Conservation (phyloP, 2,888 invertebrate genomes). For the Perizoma affinitatum region DNA sequence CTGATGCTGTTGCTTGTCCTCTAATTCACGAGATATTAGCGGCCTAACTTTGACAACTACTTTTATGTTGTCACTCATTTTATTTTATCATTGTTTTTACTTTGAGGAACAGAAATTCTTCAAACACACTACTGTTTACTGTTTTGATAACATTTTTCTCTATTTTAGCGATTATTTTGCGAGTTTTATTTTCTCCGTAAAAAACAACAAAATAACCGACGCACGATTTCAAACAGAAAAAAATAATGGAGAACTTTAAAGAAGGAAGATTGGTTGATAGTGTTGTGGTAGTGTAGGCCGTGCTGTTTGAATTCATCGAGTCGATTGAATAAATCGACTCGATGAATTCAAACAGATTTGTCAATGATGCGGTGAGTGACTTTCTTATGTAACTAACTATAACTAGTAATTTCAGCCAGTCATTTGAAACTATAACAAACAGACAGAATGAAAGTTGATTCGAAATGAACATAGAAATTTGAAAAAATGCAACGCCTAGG, state of each 20-base stretch:
- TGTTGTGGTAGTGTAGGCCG: too few species aligned
- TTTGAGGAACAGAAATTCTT: conserved; percentile 5
- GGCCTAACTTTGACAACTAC: conserved; percentile 91
- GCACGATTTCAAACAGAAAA: conserved; percentile 57
- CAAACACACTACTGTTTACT: conserved; percentile 6
- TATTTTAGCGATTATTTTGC: not conserved
- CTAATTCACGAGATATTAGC: conserved; percentile 86
- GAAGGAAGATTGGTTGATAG: too few species aligned
- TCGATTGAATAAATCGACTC: too few species aligned
- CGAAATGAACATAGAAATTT: too few species aligned
- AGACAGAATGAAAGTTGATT: too few species aligned
- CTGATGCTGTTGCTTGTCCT: conserved; percentile 80
- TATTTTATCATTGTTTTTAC: conserved; percentile 36
- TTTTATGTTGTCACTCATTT: conserved; percentile 88
- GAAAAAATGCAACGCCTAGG: too few species aligned
- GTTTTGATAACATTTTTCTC: conserved; percentile 21
- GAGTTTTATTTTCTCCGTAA: conserved; percentile 14
- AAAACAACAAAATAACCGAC: conserved; percentile 63
- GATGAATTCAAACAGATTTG: too few species aligned
- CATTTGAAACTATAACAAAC: too few species aligned
- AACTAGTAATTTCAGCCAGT: too few species aligned
- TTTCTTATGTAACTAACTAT: too few species aligned
- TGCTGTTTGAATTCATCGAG: too few species aligned
- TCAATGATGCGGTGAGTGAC: too few species aligned
- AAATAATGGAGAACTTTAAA: not conserved